Conservation (phyloP, 2,888 invertebrate genomes). For the Caenorhabditis imperialis region DNA sequence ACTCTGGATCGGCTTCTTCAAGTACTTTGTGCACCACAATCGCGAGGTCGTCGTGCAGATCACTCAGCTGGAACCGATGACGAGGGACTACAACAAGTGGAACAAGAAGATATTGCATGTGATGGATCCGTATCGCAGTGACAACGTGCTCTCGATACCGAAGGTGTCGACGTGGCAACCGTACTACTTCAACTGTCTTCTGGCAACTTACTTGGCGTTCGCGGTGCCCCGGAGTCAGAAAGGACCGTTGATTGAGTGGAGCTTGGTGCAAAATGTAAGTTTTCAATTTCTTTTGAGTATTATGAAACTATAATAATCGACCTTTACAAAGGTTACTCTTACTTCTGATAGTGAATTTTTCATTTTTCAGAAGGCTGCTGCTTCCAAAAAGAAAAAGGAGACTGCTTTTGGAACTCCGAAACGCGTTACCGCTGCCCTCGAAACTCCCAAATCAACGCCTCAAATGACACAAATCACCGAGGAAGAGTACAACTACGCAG, state of each 20-base stretch:
- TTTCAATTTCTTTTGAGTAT: background rate
- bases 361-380: conserved; percentile 4
- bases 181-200: conserved; percentile 62
- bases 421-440: background rate
- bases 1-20: conserved; percentile 48
- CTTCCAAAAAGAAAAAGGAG: conserved; percentile 14
- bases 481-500: conserved; percentile 3
- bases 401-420: background rate
- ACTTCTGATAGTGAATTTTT: background rate
- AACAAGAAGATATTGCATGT: conserved; percentile 52
- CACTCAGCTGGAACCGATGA: conserved; percentile 23
- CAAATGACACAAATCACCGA: conserved; percentile 9
- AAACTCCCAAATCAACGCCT: background rate
- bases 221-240: conserved; percentile 45
- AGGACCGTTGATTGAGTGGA: conserved; percentile 30
- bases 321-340: no score
- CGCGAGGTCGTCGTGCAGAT: conserved; percentile 50
- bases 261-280: conserved; percentile 28
- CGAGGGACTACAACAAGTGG: conserved; percentile 36
- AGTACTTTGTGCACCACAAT: conserved; percentile 32
- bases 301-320: no score
- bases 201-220: conserved; percentile 40
- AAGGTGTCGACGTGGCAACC: conserved; percentile 54
- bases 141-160: conserved; percentile 53
- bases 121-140: conserved; percentile 57